Evolutionary conservation across 2,113 vertebrate species (phyloP), one percentile per base, ranked within the genome.

Genomic region (Pteronura brasiliensis): DNA sequence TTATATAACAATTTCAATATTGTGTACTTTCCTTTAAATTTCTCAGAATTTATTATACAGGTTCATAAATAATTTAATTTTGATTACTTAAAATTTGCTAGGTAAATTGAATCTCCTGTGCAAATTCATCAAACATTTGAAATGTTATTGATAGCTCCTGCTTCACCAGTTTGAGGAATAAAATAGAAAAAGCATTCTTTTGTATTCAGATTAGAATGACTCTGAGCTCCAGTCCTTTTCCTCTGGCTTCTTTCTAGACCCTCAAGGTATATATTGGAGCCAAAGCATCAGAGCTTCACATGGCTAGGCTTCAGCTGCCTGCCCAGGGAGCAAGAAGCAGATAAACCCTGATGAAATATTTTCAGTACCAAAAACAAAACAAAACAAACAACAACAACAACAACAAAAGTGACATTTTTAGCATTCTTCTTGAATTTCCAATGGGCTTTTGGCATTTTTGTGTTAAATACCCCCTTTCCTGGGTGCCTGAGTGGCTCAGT

Each of bases 21-120:
- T 95, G 1, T 71, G 4, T 79, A 59, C 36, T 85, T 93, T 89
- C 25, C 84, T 77, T 85, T 55, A 34, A 63, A 12, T 87, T 61
- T 47, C 52, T 90, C 42, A 90, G 67, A 77, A 89, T 69, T n/a
- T 61, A 92, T 92, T 71, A 95, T 12, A 4, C n/a, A 80, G 36
- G 10, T 18, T 93, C 84, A 87, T 67, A 92, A 94, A 94, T 90
- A 89, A 90, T 92, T 96, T 83, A 72, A 95, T 88, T 96, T 71
- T 93, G 69, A 91, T 34, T 83, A 55, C 36, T 88, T 96, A 94
- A 97, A 91, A 49, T 65, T 71, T 95, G 61, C 36, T 88, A 69
- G 49, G 23, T 95, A 81, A 96, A 84, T 67, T 80, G 44, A 92
- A 94, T 85, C 13, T 72, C 47, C 44, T 55, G 74, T 31, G 31